These are phyloP conservation scores for Epizoanthus illoricatus DNA, from an alignment of 92 coral and sea anemone genomes.

Conservation along the genomic window DNA sequence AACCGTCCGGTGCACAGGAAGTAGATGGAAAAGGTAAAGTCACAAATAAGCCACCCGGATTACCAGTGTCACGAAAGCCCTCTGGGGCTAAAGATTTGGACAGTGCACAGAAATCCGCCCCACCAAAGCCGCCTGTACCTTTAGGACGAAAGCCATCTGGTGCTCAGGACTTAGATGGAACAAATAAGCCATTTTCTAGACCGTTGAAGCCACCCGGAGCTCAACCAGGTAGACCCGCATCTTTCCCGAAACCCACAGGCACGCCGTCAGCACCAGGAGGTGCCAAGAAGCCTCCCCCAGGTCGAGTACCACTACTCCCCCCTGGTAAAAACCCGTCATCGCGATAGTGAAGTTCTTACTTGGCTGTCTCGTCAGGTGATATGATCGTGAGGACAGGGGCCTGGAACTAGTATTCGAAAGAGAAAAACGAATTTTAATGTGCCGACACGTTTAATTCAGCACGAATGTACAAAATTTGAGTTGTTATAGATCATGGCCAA, in stretches of 20 bases:
- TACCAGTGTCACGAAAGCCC: slow-evolving; percentile 28
- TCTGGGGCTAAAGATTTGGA: slow-evolving; percentile 19
- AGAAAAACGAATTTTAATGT: too few relatives aligned
- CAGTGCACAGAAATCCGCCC: slow-evolving; percentile 19
- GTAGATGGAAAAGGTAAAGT: not conserved
- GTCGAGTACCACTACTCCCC: slow-evolving; percentile 27
- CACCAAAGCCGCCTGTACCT: slow-evolving; percentile 44
- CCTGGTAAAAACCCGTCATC: slow-evolving; percentile 12
- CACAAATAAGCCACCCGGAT: slow-evolving; percentile 7
- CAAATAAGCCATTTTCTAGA: not conserved
- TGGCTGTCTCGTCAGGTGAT: not conserved
- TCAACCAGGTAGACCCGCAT: slow-evolving; percentile 3
- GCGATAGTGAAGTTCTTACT: slow-evolving; percentile 1
- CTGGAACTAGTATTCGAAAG: too few relatives aligned
- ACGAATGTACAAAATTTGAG: too few relatives aligned
- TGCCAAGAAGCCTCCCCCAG: slow-evolving; percentile 17
- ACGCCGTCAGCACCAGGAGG: slow-evolving; percentile 8
- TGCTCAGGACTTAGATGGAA: slow-evolving; percentile 36
- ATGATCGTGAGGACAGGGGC: too few relatives aligned
- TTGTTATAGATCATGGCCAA: too few relatives aligned
- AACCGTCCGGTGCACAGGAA: slow-evolving; percentile 35
- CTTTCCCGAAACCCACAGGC: not conserved
- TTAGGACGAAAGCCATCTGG: slow-evolving; percentile 36
- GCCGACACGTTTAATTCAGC: too few relatives aligned
- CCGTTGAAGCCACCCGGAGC: slow-evolving; percentile 21